These are phyloP conservation scores for Melanerpes formicivorus DNA, from an alignment of 2,113 vertebrate genomes.

Conservation along the genomic window DNA sequence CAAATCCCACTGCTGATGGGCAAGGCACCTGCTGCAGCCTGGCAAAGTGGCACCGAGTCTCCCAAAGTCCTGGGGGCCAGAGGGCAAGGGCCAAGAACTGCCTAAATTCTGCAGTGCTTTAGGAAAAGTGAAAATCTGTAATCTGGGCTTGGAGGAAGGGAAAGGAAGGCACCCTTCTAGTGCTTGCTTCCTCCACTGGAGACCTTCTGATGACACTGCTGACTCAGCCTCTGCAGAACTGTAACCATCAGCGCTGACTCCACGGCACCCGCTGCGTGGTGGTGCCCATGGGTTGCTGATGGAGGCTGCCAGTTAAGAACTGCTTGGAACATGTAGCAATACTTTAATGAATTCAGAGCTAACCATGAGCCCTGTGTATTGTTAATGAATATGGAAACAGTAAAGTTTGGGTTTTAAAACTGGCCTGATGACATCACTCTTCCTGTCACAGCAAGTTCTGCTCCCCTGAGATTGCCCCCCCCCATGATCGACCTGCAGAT, in stretches of 20 bases:
- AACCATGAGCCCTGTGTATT: not conserved
- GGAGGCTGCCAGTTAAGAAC: not conserved
- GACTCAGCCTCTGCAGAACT: not conserved
- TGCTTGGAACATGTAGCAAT: not conserved
- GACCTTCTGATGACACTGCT: not conserved
- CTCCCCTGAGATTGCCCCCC: not conserved
- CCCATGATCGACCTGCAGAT: not conserved
- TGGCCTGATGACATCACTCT: not conserved
- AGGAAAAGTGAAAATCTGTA: not conserved
- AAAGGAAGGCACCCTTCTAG: not conserved
- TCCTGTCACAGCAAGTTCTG: not conserved
- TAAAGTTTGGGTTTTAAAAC: constrained; percentile 46
- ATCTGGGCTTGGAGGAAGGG: not conserved
- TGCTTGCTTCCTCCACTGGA: not conserved
- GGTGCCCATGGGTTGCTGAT: not conserved
- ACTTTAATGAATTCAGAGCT: not conserved
- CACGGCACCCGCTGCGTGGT: not conserved
- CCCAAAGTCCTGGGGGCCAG: not conserved
- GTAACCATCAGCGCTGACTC: not conserved
- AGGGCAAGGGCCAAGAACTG: not conserved
- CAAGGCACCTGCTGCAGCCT: not conserved
- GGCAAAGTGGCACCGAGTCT: not conserved
- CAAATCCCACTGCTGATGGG: not conserved
- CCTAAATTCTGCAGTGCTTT: not conserved
- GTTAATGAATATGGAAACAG: constrained; percentile 7